A percentile compares a stretch with the other conserved stretches of the same genome.
These are phyloP conservation scores for Henricia sp. DNA, from an alignment of 53 echinoderm and acorn worm species.

Conservation along the genomic window DNA sequence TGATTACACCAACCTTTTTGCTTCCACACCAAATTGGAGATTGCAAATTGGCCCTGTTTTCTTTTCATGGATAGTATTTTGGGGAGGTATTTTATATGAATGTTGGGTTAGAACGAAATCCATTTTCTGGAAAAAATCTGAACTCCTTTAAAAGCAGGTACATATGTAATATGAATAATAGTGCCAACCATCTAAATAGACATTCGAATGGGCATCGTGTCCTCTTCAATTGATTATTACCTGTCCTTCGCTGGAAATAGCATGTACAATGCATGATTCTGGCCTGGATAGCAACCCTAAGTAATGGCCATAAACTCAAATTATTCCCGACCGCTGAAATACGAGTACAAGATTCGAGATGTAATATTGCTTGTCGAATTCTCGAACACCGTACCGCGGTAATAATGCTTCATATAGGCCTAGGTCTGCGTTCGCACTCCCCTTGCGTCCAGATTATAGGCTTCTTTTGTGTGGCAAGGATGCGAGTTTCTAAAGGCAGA, in stretches of 20 bases:
- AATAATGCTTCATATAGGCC: background rate
- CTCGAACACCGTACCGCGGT: constrained; percentile 5
- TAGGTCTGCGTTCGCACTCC: too few species aligned
- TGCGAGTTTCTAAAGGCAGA: too few species aligned
- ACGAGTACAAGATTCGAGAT: constrained; percentile 3
- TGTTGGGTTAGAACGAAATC: background rate
- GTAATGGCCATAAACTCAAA: constrained; percentile 14
- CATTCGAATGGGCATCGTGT: background rate
- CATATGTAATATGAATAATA: too few species aligned
- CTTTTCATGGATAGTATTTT: too few species aligned
- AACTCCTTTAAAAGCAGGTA: background rate
- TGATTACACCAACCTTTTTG: too few species aligned
- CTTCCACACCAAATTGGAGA: too few species aligned
- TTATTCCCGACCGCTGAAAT: background rate
- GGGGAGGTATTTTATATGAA: too few species aligned
- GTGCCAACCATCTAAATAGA: background rate
- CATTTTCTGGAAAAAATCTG: background rate
- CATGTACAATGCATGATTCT: background rate
- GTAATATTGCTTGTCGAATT: background rate
- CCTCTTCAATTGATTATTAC: background rate
- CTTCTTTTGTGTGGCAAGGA: too few species aligned
- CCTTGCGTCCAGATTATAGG: too few species aligned
- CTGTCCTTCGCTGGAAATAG: background rate
- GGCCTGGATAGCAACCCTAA: background rate
- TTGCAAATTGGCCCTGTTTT: too few species aligned